Base-by-base conservation (phyloP, 2,888 invertebrate genomes). In the Pachydiplax longipennis region DNA sequence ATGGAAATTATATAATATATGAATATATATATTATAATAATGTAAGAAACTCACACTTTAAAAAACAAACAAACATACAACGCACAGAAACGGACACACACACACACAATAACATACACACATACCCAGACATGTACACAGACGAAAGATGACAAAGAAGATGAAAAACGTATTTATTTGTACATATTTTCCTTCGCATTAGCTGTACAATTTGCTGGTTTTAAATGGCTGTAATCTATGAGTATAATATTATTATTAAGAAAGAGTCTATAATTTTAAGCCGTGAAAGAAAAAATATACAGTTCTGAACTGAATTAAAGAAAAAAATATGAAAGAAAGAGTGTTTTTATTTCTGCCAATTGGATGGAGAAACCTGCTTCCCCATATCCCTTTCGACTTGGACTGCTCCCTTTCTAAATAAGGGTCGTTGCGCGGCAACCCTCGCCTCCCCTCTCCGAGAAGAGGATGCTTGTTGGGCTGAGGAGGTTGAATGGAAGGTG, bases 201-300 rank as follows among this genome's bases (percentile, higher is more conserved):
- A 93, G 92, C 93, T 93, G 93, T 93, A 93, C 93, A 93, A 93
- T 93, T 94, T 92, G 93, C 93, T 93, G 93, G 93, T 93, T 92
- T 90, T 92, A 91, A 91, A 92, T 92, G 91, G 91, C 91, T 92
- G 91, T 92, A 91, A 92, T 91, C 91, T 92, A 91, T 91, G 91
- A 92, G 91, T 90, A 91, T 91, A 90, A 91, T 91, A 87, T 87
- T 87, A 91, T 61, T 48, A 90, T 90, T 83, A 90, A 92, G 83
- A 91, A 90, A 82, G 80, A 91, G 90, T 90, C 58, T 90, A 90
- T 90, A 91, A 91, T 91, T 91, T 91, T 91, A 93, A 93, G 92
- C 92, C 92, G 93, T 92, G 93, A 93, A 92, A 92, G 92, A 93
- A 93, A 91, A 92, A 91, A 93, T 93, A 93, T 92, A 93, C 93